These are phyloP conservation scores for Galerucella calmariensis DNA, from an alignment of 2,888 invertebrate genomes.

Conservation along the genomic window DNA sequence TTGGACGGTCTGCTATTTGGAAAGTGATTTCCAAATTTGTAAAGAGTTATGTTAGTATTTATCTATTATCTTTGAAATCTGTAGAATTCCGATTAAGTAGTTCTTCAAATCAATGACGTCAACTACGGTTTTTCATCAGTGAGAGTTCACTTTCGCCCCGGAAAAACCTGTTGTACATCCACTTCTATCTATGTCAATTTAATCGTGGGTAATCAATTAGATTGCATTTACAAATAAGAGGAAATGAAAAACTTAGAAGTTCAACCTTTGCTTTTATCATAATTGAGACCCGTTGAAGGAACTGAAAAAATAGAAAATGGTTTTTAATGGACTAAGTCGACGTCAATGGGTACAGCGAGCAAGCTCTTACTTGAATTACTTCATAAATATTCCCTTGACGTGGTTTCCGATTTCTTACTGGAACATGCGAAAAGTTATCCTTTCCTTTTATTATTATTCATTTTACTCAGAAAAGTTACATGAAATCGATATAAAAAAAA, in stretches of 20 bases:
- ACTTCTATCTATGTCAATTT: no score
- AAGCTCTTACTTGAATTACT: constrained; percentile 30
- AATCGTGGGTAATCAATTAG: background rate
- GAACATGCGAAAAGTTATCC: constrained; percentile 30
- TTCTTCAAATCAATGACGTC: no score
- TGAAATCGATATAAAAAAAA: constrained; percentile 4
- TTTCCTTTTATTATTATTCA: constrained; percentile 24
- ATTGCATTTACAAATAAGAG: background rate
- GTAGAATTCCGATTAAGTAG: no score
- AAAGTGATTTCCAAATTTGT: no score
- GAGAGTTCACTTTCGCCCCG: no score
- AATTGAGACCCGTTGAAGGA: background rate
- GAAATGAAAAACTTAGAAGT: background rate
- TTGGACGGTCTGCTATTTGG: no score
- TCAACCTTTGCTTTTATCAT: constrained; percentile 1
- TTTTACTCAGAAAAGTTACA: constrained; percentile 11
- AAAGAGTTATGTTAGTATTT: no score
- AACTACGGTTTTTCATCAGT: no score
- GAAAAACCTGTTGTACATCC: no score
- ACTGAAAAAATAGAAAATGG: background rate
- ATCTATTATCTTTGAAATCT: no score
- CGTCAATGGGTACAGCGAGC: constrained; percentile 20
- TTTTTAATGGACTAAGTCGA: constrained; percentile 5
- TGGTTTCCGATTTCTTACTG: constrained; percentile 29
- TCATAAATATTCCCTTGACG: constrained; percentile 34